A percentile compares a stretch with the other conserved stretches of the same genome.
These are phyloP conservation scores for Ceratosolen solmsi DNA, from an alignment of 1,140 invertebrate species.

Conservation along the genomic window DNA sequence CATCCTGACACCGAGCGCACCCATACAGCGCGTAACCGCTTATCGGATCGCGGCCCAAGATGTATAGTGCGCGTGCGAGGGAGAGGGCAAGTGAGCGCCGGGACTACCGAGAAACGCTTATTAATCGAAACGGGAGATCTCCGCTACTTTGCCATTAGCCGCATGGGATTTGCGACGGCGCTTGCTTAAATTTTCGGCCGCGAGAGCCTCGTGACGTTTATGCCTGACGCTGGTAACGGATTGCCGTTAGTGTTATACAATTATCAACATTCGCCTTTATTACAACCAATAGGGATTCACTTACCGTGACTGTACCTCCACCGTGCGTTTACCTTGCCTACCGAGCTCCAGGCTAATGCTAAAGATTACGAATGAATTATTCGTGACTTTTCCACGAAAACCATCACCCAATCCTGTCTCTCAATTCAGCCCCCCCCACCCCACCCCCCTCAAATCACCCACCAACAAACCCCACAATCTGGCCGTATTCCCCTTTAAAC, in stretches of 20 bases:
- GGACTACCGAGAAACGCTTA: conserved; percentile 17
- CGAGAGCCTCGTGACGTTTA: conserved; percentile 6
- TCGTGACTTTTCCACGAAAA: neutral
- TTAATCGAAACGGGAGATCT: conserved; percentile 42
- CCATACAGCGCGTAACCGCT: conserved; percentile 3
- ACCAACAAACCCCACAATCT: too few relatives aligned
- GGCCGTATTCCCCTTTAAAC: too few relatives aligned
- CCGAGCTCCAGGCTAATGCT: neutral
- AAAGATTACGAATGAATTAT: neutral
- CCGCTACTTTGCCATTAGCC: conserved; percentile 15
- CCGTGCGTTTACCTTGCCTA: neutral
- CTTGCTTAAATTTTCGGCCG: conserved; percentile 16
- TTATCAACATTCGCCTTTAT: conserved; percentile 25
- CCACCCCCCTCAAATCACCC: too few relatives aligned
- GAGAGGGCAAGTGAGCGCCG: neutral
- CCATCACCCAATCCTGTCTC: neutral
- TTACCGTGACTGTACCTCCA: neutral
- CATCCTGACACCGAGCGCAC: neutral
- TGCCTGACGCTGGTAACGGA: neutral
- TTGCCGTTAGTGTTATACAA: conserved; percentile 21
- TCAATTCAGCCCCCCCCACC: neutral
- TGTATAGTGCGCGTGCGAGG: conserved; percentile 15
- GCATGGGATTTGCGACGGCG: neutral
- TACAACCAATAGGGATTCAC: conserved; percentile 25
- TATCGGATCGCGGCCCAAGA: conserved; percentile 29